These are phyloP conservation scores for Contarinia nasturtii DNA, from an alignment of 1,140 invertebrate species.

Conservation along the genomic window DNA sequence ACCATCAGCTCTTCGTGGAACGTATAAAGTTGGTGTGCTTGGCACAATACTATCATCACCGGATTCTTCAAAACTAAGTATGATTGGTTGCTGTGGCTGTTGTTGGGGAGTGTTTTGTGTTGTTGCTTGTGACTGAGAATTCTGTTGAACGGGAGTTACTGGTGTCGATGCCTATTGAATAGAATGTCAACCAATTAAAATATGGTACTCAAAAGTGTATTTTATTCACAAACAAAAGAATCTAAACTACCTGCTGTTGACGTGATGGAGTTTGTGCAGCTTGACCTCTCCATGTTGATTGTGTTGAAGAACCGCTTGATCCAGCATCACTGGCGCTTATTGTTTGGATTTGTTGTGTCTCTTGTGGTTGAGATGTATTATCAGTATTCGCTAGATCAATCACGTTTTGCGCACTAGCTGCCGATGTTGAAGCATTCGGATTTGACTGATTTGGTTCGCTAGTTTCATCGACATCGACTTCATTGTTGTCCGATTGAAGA, in stretches of 20 bases:
- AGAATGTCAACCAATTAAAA: too few species aligned
- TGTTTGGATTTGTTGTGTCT: slow-evolving; percentile 30
- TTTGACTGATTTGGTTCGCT: slow-evolving; percentile 34
- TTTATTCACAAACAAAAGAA: too few species aligned
- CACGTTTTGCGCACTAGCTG: slow-evolving; percentile 3
- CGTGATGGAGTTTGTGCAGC: slow-evolving; percentile 10
- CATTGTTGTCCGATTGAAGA: slow-evolving; percentile 33
- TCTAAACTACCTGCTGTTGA: slow-evolving; percentile 5
- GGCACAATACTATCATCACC: slow-evolving; percentile 79
- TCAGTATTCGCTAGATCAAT: slow-evolving; percentile 9
- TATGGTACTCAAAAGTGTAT: too few species aligned
- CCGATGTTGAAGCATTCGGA: slow-evolving; percentile 6
- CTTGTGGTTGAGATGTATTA: slow-evolving; percentile 15
- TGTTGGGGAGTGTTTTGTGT: slow-evolving; percentile 7
- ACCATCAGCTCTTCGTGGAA: slow-evolving; percentile 65
- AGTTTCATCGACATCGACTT: slow-evolving; percentile 45
- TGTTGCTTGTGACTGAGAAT: neutral
- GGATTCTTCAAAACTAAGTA: slow-evolving; percentile 38
- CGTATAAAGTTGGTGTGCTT: slow-evolving; percentile 70
- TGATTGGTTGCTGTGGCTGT: slow-evolving; percentile 9
- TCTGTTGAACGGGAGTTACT: slow-evolving; percentile 1
- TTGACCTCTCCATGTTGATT: slow-evolving; percentile 13
- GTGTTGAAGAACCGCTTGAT: slow-evolving; percentile 3
- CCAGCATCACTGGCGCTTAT: slow-evolving; percentile 28
- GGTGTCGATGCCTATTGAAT: neutral